Base-by-base conservation (phyloP, 2,797 vertebrate species). In the Lutjanus argentimaculatus region DNA sequence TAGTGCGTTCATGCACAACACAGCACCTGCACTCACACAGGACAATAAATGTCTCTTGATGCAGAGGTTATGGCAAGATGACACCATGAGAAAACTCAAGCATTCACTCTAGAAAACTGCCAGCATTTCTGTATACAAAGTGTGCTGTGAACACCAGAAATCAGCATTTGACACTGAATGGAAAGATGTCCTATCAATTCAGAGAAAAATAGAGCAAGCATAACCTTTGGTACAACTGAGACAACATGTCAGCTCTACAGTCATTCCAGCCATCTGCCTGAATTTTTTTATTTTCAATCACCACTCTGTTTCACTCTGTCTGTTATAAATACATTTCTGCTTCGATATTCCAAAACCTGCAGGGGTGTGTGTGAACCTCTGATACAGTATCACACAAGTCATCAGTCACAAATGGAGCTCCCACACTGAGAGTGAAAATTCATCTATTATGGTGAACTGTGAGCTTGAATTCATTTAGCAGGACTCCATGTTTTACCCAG, bases 351-450 rank as follows among this genome's bases (percentile, higher is more conserved):
- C 13, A 56, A 56, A 70, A 56, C 48, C 40, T 51, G 55, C 36
- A 68, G 30, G 62, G 10, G 17, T 55, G 16, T 52, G 15, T 19
- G 8, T 53, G 72, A 12, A 21, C 25, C 25, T n/a, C 8, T 63
- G 25, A 73, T 14, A 48, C 22, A 36, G 40, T 12, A 59, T 63
- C 75, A 65, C 56, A 75, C 46, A 73, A 30, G n/a, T 49, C 56
- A 57, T 67, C 70, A 36, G 21, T 64, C 63, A 56, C 48, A 75
- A 62, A 58, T 56, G 22, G 3, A 2, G 40, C 36, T 22, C 40
- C 46, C 57, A 64, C 25, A 7, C 51, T 15, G 42, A 62, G 49
- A 74, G 22, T 6, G 42, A 49, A 56, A 76, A 72, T 66, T 49
- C 36, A 57, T 61, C 63, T n/a, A 71, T 72, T 40, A 4, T 30